Conservation (phyloP, 2,797 vertebrate species). For the Crenuchus spilurus region DNA sequence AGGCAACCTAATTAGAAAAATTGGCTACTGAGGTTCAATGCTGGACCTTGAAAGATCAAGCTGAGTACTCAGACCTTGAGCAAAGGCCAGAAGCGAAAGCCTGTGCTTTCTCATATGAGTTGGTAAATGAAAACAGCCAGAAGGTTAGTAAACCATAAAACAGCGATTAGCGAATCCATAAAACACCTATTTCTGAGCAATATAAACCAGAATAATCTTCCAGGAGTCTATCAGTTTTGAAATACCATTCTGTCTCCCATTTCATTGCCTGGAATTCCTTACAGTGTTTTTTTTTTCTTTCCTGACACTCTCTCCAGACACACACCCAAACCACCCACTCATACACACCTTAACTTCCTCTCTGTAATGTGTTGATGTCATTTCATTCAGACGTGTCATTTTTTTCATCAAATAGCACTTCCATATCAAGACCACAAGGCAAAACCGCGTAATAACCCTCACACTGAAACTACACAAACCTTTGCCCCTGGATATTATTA, state of each 20-base stretch:
- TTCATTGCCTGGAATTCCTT: slow-evolving; percentile 6
- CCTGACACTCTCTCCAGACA: not conserved
- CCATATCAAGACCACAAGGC: slow-evolving; percentile 47
- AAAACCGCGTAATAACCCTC: slow-evolving; percentile 40
- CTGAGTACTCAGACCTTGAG: not conserved
- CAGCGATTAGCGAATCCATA: slow-evolving; percentile 42
- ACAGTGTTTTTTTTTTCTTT: not conserved
- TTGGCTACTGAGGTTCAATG: not conserved
- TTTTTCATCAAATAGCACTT: slow-evolving; percentile 29
- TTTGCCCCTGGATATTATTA: slow-evolving; percentile 51
- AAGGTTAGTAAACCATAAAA: slow-evolving; percentile 42
- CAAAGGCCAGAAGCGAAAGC: slow-evolving; percentile 20
- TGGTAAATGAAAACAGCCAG: slow-evolving; percentile 41
- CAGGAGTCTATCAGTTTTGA: slow-evolving; percentile 17
- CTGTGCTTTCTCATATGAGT: slow-evolving; percentile 1
- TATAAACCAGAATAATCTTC: slow-evolving; percentile 8
- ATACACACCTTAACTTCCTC: slow-evolving; percentile 30
- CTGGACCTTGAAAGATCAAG: slow-evolving; percentile 21
- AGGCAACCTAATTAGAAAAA: slow-evolving; percentile 9
- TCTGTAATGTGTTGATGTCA: slow-evolving; percentile 30
- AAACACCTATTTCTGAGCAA: slow-evolving; percentile 26
- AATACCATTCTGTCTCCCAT: not conserved
- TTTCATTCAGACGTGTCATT: slow-evolving; percentile 48
- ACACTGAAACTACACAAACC: slow-evolving; percentile 38
- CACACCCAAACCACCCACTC: not conserved